Percentiles rank a stretch among this genome's conserved stretches.
phyloP scores from a whole-genome alignment of 2,113 vertebrate species.

The Labeo catla region DNA sequence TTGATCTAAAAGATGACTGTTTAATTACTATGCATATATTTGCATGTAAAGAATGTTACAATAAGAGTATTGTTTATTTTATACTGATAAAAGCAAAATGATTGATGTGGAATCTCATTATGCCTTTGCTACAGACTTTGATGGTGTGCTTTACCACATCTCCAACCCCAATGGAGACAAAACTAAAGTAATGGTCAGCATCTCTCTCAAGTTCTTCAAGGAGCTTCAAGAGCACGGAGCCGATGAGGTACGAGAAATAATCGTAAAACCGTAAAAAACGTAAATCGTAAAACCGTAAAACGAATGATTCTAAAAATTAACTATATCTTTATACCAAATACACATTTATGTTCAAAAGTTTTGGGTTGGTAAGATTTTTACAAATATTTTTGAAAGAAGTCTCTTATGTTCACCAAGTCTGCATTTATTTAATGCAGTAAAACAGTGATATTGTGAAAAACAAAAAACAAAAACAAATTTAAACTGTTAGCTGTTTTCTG shows the following conservation, averaged over 20 bases:
- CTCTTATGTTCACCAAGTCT: neutral
- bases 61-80: neutral
- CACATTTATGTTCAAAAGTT: neutral
- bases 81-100: neutral
- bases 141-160: conserved; percentile 99
- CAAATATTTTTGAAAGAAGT: neutral
- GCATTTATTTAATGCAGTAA: neutral
- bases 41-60: neutral
- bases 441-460: neutral
- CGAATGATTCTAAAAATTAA: neutral
- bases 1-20: no score
- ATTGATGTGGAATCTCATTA: neutral
- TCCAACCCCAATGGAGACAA: conserved; percentile 98
- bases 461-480: neutral
- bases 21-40: neutral
- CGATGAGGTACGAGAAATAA: conserved; percentile 82
- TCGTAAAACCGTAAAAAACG: neutral
- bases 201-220: conserved; percentile 99
- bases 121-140: conserved; percentile 84
- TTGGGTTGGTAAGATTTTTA: neutral
- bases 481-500: neutral
- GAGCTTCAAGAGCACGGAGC: conserved; percentile 97
- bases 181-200: conserved; percentile 99
- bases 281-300: no score
- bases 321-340: neutral